Evolutionary conservation across 2,113 vertebrate genomes (phyloP), one percentile per base, ranked within the genome.

Genomic region (Serilophus lunatus): DNA sequence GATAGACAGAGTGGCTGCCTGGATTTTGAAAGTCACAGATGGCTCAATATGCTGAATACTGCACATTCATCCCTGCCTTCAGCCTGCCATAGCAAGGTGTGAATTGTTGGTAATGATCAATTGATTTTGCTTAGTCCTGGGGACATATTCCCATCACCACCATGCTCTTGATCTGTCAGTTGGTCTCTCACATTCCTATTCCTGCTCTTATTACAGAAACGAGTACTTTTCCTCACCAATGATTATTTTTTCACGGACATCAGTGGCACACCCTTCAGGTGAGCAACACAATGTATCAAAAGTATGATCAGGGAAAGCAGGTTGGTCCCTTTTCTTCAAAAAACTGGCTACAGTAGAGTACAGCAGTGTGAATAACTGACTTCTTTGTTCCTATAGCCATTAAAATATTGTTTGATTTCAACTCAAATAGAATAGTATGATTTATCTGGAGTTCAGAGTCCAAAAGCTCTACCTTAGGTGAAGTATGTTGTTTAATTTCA

Each of bases 201-300:
- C 51, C 15, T 74, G 25, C 12, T 92, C 22, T 80, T 60, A 8
- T 93, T 95, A 49, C 97, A 99, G 99, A 99, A 97, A 76, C 98
- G 99, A 76, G 98, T 99, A 63, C 97, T 99, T 59, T 99, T 99
- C 93, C 97, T 99, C 94, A 99, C 98, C 96, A 99, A 99, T 53
- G 98, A 99, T 84, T 99, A 99, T 92, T 99, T 99, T 98, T 99
- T 99, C 96, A 99, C 99, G 5, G 96, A 98, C 95, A 99, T 99
- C 97, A 98, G 97, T 24, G 98, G 98, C 95, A 99, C 99, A 2
- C 99, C 99, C n/a, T 99, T 99, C 97, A 99, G 99, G 99, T 99
- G 87, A 97, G 98, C 94, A 19, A 16, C 15, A 17, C 0, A 4
- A 31, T 42, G 24, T 42, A 35, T 63, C 47, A 51, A 35, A 50